Evolutionary conservation across 2,797 vertebrate genomes (phyloP), one percentile per base, ranked within the genome.

Genomic region (Peromyscus aztecus): DNA sequence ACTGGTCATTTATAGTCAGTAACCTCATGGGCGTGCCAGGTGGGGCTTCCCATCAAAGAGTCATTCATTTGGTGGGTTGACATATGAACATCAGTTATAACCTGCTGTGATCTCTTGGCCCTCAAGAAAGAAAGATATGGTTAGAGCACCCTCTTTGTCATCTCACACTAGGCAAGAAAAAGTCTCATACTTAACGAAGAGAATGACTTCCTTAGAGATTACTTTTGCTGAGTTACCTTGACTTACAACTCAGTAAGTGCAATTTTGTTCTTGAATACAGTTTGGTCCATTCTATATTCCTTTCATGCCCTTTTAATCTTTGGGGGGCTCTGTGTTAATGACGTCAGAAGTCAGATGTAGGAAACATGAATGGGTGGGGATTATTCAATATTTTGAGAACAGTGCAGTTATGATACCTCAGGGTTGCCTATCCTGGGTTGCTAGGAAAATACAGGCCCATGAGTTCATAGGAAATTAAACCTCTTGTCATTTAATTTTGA

Each of bases 271-370:
- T 95, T 87, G 13, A 91, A 43, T 75, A 3, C 3, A 34, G 63
- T 43, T 89, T 31, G 17, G 49, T 67, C 71, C 31, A 83, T 78
- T 89, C 75, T 93, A 52, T 31, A 82, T 71, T 90, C 49, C 23
- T 89, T 97, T 94, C 49, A 83, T 89, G 61, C 63, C 29, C 40
- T 75, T 6, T 63, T 59, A 96, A n/a, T 77, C 46, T 52, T 73
- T 31, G 29, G 12, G 69, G 77, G 2, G 73, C 78, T 81, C 94
- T 13, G 14, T 80, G n/a, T 82, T 86, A 92, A 93, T 89, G 14
- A 93, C 57, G 31, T 88, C 71, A 97, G 59, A 34, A 63, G 37
- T 43, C 40, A 59, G 12, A 13, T 81, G 69, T 81, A 86, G 86
- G 61, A 87, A 27, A 95, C 46, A 91, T 12, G 61, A 78, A 86